A percentile compares a stretch with the other conserved stretches of the same genome.
phyloP scores from a whole-genome alignment of 2,113 vertebrate genomes.

The Ahaetulla prasina region DNA sequence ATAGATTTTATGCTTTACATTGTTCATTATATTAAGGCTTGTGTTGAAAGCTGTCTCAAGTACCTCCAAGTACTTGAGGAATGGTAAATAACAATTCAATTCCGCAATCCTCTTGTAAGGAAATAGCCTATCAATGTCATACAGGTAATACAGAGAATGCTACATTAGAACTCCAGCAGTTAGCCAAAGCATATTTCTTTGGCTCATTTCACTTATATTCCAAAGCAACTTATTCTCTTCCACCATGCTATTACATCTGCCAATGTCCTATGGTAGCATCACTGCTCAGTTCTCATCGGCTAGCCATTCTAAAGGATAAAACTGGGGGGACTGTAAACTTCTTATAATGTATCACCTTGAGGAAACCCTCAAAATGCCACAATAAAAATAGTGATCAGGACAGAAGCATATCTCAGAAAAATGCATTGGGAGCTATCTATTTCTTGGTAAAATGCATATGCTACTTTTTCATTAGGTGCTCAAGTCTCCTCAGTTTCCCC shows the following conservation, averaged over 20 bases:
- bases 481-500: neutral
- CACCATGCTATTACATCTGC: neutral
- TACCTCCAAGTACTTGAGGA: neutral
- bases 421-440: neutral
- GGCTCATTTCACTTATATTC: neutral
- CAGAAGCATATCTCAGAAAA: neutral
- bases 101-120: neutral
- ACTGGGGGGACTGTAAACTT: neutral
- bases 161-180: neutral
- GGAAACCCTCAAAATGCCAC: neutral
- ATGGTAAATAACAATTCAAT: neutral
- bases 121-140: neutral
- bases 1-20: neutral
- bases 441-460: neutral
- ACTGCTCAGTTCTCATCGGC: neutral
- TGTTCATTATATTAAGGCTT: neutral
- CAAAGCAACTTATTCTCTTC: neutral
- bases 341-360: neutral
- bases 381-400: neutral
- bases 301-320: neutral
- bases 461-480: neutral
- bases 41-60: neutral
- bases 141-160: neutral
- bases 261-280: neutral
- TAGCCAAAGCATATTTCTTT: neutral